Evolutionary conservation across 1,140 invertebrate species (phyloP).

Genomic region (Streblospio benedicti): DNA sequence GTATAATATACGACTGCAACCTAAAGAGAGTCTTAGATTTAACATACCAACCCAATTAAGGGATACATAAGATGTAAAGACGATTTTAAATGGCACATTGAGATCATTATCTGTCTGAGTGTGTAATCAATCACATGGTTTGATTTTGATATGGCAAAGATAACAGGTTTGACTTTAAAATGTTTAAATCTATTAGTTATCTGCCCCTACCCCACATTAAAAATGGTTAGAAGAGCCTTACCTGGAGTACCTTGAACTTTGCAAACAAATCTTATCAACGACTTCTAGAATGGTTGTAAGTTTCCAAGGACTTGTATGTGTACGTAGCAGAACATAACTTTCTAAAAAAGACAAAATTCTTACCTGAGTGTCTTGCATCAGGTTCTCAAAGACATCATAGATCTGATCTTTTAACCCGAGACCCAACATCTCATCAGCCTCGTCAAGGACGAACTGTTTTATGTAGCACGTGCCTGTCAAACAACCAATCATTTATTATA

Average conservation of each 20-base stretch:
- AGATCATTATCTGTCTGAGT: too few relatives aligned
- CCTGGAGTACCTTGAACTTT: not conserved
- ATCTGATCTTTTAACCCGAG: constrained; percentile 99
- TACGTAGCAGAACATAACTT: not conserved
- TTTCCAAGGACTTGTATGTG: not conserved
- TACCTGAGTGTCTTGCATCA: constrained; percentile 81
- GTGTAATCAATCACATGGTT: too few relatives aligned
- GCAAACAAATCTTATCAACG: not conserved
- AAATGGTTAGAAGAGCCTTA: not conserved
- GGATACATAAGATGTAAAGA: too few relatives aligned
- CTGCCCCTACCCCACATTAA: too few relatives aligned
- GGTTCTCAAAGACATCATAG: constrained; percentile 92
- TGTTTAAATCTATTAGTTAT: not conserved
- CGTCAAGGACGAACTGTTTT: constrained; percentile 96
- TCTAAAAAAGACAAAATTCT: too few relatives aligned
- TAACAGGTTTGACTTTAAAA: not conserved
- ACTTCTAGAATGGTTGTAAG: too few relatives aligned
- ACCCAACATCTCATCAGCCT: constrained; percentile 99
- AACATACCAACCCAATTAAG: too few relatives aligned
- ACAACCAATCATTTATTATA: not conserved
- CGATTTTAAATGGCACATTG: too few relatives aligned
- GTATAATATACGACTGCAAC: too few relatives aligned
- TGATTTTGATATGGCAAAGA: too few relatives aligned
- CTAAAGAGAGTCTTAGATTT: not conserved
- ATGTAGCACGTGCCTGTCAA: constrained; percentile 62